Base-by-base conservation (phyloP, 2,797 vertebrate genomes). In the Odontamblyopus rebecca region DNA sequence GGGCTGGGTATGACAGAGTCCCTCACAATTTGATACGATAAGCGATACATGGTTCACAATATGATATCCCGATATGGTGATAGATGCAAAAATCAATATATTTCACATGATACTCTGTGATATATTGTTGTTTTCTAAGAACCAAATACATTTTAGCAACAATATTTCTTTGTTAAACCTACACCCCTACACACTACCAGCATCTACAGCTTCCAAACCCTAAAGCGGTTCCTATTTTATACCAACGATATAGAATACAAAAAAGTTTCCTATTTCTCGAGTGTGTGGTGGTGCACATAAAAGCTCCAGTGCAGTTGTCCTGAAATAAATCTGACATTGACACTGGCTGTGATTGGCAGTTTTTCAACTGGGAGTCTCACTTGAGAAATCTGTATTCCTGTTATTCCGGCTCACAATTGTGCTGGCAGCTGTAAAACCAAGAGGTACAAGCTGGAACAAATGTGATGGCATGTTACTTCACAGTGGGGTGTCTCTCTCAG, bases 291-390 rank as follows among this genome's bases (percentile, higher is more conserved):
- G 56, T 23, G 48, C 63, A 59, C 59, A 30, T 53, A 68, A 54
- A 75, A 68, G 76, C 60, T 68, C 19, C 69, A 82, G 68, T 51
- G 30, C 72, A 60, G 68, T 60, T 79, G 71, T 29, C 56, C 27
- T 67, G 51, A 48, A 67, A 61, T 51, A 26, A 35, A 59, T 48
- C 32, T 67, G 64, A 67, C 57, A 23, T 50, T 64, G 75, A 75
- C 48, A 69, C 75, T 59, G 51, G 71, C 77, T 71, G 63, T 83
- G 85, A 91, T 70, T 84, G 85, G 81, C 81, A 88, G 81, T 69
- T 83, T 86, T 86, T 69, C 78, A 82, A 79, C 81, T 75, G 64
- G 15, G 76, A 73, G 78, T 77, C 76, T 89, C 83, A 77, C 74
- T 71, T 56, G 51, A 74, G 74, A 74, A 72, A 72, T 72, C 83